A percentile compares a stretch with the other conserved stretches of the same genome.
phyloP scores from a whole-genome alignment of 2,797 vertebrate genomes.

The Urosaurus nigricauda region DNA sequence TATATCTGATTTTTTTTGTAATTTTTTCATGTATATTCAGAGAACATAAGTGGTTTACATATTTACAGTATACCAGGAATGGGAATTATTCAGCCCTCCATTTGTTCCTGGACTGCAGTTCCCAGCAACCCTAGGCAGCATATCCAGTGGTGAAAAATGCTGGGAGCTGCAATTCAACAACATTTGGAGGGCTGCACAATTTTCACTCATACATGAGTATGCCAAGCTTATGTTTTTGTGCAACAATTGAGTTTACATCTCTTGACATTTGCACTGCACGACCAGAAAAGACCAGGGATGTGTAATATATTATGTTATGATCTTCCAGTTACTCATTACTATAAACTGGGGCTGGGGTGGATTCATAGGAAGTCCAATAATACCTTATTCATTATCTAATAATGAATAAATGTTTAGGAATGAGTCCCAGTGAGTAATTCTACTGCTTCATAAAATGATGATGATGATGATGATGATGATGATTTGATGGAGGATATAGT shows the following conservation, averaged over 20 bases:
- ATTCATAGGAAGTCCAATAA: not conserved
- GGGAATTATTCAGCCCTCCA: no score
- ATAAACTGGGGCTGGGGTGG: not conserved
- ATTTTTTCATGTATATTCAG: rapidly evolving
- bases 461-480: not conserved
- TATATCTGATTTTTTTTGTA: not conserved
- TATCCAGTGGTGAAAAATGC: no score
- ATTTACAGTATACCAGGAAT: not conserved
- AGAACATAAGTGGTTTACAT: rapidly evolving
- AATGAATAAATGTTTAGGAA: not conserved
- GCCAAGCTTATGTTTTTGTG: not conserved
- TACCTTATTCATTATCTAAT: not conserved
- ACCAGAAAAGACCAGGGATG: not conserved
- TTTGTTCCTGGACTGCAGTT: no score
- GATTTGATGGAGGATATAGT: not conserved
- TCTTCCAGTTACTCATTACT: not conserved
- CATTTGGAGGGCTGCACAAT: no score
- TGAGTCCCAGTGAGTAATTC: not conserved
- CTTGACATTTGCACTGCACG: not conserved
- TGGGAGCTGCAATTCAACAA: no score
- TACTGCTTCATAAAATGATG: not conserved
- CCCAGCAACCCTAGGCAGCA: no score
- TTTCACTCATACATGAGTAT: no score
- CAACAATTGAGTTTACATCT: not conserved
- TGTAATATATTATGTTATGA: not conserved